These are phyloP conservation scores for Oreortyx pictus DNA, from an alignment of 2,797 vertebrate species.

Conservation along the genomic window DNA sequence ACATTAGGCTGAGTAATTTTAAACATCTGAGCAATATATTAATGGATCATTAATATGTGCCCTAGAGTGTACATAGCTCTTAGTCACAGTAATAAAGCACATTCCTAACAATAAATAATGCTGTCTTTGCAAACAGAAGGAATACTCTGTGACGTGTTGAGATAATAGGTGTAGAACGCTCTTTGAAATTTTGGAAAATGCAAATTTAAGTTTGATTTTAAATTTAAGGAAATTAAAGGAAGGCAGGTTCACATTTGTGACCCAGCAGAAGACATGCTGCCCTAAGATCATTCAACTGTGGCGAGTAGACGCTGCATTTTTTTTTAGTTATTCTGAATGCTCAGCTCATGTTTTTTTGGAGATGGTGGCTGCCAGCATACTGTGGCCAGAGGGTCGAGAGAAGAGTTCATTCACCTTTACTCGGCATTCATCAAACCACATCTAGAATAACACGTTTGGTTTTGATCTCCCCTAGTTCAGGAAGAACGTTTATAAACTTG, in stretches of 20 bases:
- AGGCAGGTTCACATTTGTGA: background rate
- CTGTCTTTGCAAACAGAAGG: background rate
- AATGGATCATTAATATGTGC: slow-evolving; percentile 23
- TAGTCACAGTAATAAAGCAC: background rate
- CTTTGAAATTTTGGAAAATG: background rate
- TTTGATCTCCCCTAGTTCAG: background rate
- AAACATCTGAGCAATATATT: slow-evolving; percentile 32
- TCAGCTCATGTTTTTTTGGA: background rate
- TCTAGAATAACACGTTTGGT: background rate
- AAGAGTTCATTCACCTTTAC: background rate
- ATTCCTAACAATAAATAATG: slow-evolving; percentile 14
- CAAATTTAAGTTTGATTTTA: background rate
- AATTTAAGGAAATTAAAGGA: background rate
- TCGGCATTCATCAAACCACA: background rate
- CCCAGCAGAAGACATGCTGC: accelerated
- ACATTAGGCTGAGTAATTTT: slow-evolving; percentile 43
- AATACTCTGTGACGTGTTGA: background rate
- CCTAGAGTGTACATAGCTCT: background rate
- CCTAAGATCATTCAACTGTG: background rate
- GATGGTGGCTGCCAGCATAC: background rate
- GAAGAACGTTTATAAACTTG: background rate
- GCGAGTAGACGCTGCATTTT: background rate
- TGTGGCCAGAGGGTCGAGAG: background rate
- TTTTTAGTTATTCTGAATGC: background rate
- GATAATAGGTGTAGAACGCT: background rate